Percentiles rank a stretch among this genome's conserved stretches.
Conservation (phyloP, 2,888 invertebrate species). For the Nematopogon swammerdamellus region DNA sequence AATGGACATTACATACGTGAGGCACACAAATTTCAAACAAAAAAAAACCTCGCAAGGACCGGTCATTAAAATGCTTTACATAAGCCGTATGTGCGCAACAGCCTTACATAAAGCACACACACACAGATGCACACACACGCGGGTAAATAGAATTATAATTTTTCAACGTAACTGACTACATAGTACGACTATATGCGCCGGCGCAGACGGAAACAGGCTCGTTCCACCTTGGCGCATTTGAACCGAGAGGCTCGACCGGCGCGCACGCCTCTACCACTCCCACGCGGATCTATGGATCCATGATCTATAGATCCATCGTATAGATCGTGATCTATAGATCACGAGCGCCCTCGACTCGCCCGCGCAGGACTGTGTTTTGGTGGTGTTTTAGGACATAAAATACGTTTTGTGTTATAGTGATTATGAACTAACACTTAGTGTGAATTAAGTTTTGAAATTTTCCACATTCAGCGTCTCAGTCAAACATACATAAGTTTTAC, state of each 20-base stretch:
- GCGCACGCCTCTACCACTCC: slow-evolving; percentile 19
- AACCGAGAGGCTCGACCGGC: slow-evolving; percentile 23
- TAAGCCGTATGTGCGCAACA: background rate
- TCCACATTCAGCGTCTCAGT: no score
- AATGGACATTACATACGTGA: background rate
- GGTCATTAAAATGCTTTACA: background rate
- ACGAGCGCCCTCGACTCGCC: no score
- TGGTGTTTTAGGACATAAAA: no score
- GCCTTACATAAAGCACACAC: background rate
- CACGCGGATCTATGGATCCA: background rate
- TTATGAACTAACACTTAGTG: no score
- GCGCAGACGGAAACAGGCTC: slow-evolving; percentile 32
- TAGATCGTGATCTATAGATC: no score
- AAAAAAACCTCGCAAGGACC: background rate
- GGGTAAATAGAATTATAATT: background rate
- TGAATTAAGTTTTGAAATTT: no score
- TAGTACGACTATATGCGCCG: slow-evolving; percentile 12
- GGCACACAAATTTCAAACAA: background rate
- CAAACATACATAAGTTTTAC: no score
- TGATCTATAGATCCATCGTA: background rate
- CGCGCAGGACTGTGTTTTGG: no score
- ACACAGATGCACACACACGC: background rate
- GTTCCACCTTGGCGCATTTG: slow-evolving; percentile 56
- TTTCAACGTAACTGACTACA: background rate
- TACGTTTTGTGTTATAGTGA: no score